phyloP scores from a whole-genome alignment of 2,113 vertebrate genomes.

The Redunca redunca region DNA sequence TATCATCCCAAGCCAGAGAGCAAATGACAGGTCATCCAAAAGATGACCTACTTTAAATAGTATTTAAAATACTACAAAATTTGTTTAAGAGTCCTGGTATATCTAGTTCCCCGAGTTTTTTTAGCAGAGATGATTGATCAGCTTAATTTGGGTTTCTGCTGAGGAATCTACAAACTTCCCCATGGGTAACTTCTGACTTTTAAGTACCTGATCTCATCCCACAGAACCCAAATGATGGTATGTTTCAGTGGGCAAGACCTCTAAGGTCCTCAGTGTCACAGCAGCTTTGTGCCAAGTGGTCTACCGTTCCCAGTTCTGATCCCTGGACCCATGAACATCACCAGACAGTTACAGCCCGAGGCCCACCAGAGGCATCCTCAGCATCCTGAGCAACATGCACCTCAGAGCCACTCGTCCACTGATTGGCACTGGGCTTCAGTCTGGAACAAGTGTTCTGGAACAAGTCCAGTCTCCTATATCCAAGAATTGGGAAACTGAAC shows the following conservation, averaged over 20 bases:
- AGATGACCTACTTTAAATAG: background rate
- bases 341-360: background rate
- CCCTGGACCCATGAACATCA: background rate
- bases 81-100: background rate
- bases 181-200: background rate
- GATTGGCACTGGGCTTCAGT: too few species aligned
- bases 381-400: too few species aligned
- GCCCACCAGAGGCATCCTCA: too few species aligned
- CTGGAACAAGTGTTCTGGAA: too few species aligned
- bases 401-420: too few species aligned
- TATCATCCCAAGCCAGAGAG: background rate
- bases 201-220: rapidly evolving
- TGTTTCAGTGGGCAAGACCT: background rate
- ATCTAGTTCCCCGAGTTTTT: background rate
- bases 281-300: background rate
- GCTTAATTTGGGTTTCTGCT: background rate
- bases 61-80: background rate
- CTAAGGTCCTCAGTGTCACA: background rate
- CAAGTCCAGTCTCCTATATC: too few species aligned
- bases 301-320: background rate
- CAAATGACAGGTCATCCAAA: background rate
- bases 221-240: background rate
- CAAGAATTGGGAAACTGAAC: too few species aligned
- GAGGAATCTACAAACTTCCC: background rate
- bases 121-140: background rate